Percentiles rank a stretch among this genome's conserved stretches.
phyloP scores from a whole-genome alignment of 2,113 vertebrate genomes.

The Mohoua ochrocephala region DNA sequence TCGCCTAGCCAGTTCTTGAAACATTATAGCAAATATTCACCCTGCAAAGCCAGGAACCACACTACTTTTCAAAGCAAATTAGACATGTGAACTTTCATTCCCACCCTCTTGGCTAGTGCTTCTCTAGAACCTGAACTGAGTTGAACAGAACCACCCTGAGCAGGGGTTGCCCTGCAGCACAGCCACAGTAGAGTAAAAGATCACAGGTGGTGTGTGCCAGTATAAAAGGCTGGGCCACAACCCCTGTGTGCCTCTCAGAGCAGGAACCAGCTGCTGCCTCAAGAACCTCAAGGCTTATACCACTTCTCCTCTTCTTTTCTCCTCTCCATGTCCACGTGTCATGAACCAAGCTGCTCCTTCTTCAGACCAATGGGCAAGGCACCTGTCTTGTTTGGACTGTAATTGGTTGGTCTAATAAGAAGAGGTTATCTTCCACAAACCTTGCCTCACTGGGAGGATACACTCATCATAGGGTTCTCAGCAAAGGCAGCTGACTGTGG shows the following conservation, averaged over 20 bases:
- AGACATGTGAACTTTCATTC: not conserved
- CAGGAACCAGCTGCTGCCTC: not conserved
- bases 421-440: not conserved
- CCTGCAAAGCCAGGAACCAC: not conserved
- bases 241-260: not conserved
- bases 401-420: not conserved
- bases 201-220: not conserved
- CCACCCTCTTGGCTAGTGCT: not conserved
- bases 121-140: not conserved
- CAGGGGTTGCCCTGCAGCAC: not conserved
- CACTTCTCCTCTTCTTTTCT: not conserved
- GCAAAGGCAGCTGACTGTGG: not conserved
- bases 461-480: fast-evolving
- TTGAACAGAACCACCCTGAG: not conserved
- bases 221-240: not conserved
- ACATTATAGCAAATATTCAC: not conserved
- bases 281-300: not conserved
- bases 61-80: not conserved
- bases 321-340: fast-evolving
- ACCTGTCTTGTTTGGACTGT: not conserved
- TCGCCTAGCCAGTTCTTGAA: not conserved
- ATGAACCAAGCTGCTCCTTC: not conserved
- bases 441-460: not conserved
- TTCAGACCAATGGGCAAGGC: fast-evolving
- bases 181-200: not conserved